Evolutionary conservation across 2,888 invertebrate species (phyloP), one percentile per base, ranked within the genome.

Genomic region (Liopterus haemorrhoidalis): DNA sequence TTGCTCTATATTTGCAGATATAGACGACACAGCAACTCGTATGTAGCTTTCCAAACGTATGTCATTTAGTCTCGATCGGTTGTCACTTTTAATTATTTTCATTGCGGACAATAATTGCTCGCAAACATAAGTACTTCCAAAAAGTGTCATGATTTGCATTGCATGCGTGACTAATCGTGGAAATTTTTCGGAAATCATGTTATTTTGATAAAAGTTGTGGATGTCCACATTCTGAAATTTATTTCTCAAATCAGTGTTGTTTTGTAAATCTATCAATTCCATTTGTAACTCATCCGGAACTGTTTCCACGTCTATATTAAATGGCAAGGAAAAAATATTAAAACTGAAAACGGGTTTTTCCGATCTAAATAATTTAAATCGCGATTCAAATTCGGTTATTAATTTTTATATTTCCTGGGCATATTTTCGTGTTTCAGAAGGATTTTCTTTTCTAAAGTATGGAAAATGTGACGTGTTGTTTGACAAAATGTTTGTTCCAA

Each of bases 271-370:
- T 37, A 45, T 51, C 38, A 51, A 28, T 47, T 51, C 44, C 44
- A 48, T 41, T 48, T 50, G 41, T 35, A 50, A 45, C 19, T 45
- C 48, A 41, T 50, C 49, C 19, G 46, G 35, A 50, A 46, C 42
- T 41, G 41, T 46, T 42, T 50, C 38, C 49, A 50, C 46, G 39
- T 49, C 48, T 27, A 50, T 49, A 39, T 50, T 50, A 38, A 50
- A 50, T 49, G 49, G 45, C 32, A 49, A 49, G 35, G 44, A 50
- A 45, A 48, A 51, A 33, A 50, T 46, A 49, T 46, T 50, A 37
- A 37, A 37, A 42, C 42, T 41, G 38, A 49, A 41, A 37, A 41
- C 41, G 33, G 46, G 46, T 39, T 46, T 49, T 47, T 48, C 42
- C 31, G 42, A 41, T 43, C 27, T 37, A 40, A 36, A 39, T 35